Conservation (phyloP, 2,888 invertebrate genomes). For the Hirtodrosophila histrioides region DNA sequence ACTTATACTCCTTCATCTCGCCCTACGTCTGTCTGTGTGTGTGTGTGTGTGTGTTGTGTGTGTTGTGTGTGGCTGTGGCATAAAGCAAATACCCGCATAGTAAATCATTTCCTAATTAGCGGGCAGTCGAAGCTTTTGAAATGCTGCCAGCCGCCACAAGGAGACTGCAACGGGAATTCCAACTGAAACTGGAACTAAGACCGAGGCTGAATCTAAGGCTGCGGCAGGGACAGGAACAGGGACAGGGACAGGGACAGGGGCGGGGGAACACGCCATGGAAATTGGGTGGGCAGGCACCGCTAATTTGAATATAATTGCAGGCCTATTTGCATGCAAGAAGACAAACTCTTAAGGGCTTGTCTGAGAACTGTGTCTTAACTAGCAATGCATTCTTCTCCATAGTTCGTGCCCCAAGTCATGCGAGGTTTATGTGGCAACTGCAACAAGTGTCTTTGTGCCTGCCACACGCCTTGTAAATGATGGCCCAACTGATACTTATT, state of each 20-base stretch:
- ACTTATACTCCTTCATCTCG: conserved; percentile 23
- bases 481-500: too few species aligned
- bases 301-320: conserved; percentile 75
- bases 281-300: conserved; percentile 60
- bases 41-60: conserved; percentile 17
- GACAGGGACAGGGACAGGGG: conserved; percentile 21
- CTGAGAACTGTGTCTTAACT: background rate
- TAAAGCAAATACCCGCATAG: conserved; percentile 62
- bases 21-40: background rate
- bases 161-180: conserved; percentile 27
- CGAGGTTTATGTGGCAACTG: background rate
- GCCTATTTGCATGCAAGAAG: conserved; percentile 35
- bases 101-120: conserved; percentile 80
- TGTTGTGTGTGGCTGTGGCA: conserved; percentile 32
- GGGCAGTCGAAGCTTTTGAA: conserved; percentile 42
- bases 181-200: conserved; percentile 17
- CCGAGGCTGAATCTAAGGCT: conserved; percentile 10
- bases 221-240: conserved; percentile 10
- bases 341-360: conserved; percentile 10
- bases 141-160: conserved; percentile 30
- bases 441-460: too few species aligned
- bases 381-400: conserved; percentile 9
- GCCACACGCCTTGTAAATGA: too few species aligned
- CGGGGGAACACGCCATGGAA: conserved; percentile 38
- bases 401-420: conserved; percentile 3